A percentile compares a stretch with the other conserved stretches of the same genome.
Evolutionary conservation across 2,113 vertebrate species (phyloP).

Genomic region (Chascanopsetta lugubris): DNA sequence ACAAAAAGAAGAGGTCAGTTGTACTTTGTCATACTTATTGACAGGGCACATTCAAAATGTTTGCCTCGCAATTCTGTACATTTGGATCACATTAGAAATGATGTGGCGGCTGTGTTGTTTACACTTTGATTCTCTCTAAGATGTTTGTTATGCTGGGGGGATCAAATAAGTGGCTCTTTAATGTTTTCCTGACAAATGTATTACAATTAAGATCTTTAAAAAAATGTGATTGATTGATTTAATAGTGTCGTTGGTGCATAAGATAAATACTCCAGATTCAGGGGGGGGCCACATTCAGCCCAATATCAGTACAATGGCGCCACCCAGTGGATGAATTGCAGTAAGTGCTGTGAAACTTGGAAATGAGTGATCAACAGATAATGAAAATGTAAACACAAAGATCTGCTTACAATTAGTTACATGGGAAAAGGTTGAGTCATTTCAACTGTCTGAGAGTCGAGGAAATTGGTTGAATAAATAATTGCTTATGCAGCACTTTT

Average conservation of each 20-base stretch:
- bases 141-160: background rate
- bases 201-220: background rate
- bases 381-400: no score
- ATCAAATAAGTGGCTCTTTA: background rate
- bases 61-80: background rate
- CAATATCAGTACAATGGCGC: slow-evolving; percentile 51
- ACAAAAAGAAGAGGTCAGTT: background rate
- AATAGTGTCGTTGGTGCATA: no score
- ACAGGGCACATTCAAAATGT: no score
- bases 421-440: no score
- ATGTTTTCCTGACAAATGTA: background rate
- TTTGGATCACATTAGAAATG: background rate
- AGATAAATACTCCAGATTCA: no score
- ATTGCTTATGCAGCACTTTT: no score
- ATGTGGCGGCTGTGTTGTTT: background rate
- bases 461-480: no score
- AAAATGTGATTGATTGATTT: no score
- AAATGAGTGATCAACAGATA: background rate
- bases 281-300: no score
- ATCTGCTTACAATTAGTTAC: no score
- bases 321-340: slow-evolving; percentile 58
- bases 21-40: no score
- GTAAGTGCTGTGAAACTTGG: background rate
- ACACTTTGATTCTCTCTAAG: background rate
- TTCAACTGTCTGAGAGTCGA: no score